Conservation (phyloP, 2,888 invertebrate genomes). For the Drosophila mulleri region DNA sequence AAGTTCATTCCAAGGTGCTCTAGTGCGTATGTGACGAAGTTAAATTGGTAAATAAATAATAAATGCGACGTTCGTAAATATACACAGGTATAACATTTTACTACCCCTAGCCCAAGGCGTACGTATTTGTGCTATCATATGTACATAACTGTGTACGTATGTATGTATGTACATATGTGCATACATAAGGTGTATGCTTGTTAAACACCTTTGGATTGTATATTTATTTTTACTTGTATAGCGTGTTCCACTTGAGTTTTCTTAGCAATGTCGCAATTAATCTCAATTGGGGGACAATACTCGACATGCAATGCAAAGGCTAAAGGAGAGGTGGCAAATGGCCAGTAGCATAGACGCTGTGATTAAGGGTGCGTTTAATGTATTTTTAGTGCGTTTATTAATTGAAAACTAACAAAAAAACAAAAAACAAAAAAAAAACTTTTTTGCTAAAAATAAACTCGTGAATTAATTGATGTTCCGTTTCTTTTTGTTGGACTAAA, state of each 20-base stretch:
- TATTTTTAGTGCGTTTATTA: slow-evolving; percentile 16
- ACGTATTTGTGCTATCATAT: slow-evolving; percentile 1
- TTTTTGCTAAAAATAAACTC: slow-evolving; percentile 12
- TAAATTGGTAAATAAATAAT: slow-evolving; percentile 58
- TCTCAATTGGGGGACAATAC: slow-evolving; percentile 24
- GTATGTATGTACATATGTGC: not conserved
- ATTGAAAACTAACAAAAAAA: slow-evolving; percentile 9
- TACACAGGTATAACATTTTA: slow-evolving; percentile 50
- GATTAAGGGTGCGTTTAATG: slow-evolving; percentile 30
- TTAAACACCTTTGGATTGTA: slow-evolving; percentile 39
- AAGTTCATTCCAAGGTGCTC: slow-evolving; percentile 29
- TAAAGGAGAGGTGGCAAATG: slow-evolving; percentile 1
- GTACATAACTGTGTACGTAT: slow-evolving; percentile 2
- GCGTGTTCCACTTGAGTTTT: slow-evolving; percentile 53
- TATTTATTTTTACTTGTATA: slow-evolving; percentile 51
- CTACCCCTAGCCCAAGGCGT: slow-evolving; percentile 15
- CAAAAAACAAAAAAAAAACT: not conserved
- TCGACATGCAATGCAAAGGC: slow-evolving; percentile 26
- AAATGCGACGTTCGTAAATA: slow-evolving; percentile 43
- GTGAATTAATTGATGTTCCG: not conserved
- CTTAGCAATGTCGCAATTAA: slow-evolving; percentile 50
- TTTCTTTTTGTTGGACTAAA: not conserved
- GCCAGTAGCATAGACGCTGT: slow-evolving; percentile 17
- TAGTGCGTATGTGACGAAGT: slow-evolving; percentile 36
- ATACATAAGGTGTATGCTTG: slow-evolving; percentile 22